Evolutionary conservation across 2,888 invertebrate species (phyloP).

Genomic region (Tribolium freemani): DNA sequence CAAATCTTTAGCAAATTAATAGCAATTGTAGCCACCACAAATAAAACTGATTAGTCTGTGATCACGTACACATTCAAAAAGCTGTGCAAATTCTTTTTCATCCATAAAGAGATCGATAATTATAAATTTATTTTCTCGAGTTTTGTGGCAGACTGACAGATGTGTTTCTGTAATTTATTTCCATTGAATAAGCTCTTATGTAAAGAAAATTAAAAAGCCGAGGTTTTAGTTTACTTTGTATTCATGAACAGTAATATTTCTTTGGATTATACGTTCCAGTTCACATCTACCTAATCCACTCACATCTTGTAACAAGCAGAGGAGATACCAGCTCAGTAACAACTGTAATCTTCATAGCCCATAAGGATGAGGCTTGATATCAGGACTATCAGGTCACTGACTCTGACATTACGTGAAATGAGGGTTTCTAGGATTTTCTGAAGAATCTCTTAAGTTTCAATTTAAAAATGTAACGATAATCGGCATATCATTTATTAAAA

Average conservation of each 20-base stretch:
- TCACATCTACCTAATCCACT: neutral
- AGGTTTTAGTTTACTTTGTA: neutral
- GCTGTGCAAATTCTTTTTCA: neutral
- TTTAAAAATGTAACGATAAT: neutral
- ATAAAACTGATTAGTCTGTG: slow-evolving; percentile 6
- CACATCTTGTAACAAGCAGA: neutral
- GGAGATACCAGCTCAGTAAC: neutral
- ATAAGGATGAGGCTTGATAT: neutral
- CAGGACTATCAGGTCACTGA: slow-evolving; percentile 13
- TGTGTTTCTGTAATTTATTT: neutral
- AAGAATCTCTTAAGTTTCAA: neutral
- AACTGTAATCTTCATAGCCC: slow-evolving; percentile 9
- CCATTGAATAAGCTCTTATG: slow-evolving; percentile 1
- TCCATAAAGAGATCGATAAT: neutral
- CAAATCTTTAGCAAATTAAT: neutral
- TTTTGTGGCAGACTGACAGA: neutral
- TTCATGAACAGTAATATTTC: neutral
- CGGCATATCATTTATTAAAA: neutral
- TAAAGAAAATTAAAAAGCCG: slow-evolving; percentile 6
- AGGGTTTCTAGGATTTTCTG: slow-evolving; percentile 5
- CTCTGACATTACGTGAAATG: neutral
- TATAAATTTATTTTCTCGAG: neutral
- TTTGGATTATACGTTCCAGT: neutral
- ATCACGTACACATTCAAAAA: slow-evolving; percentile 1
- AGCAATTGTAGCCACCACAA: slow-evolving; percentile 2